phyloP scores from a whole-genome alignment of 1,140 invertebrate genomes.

The Calycopis cecrops region DNA sequence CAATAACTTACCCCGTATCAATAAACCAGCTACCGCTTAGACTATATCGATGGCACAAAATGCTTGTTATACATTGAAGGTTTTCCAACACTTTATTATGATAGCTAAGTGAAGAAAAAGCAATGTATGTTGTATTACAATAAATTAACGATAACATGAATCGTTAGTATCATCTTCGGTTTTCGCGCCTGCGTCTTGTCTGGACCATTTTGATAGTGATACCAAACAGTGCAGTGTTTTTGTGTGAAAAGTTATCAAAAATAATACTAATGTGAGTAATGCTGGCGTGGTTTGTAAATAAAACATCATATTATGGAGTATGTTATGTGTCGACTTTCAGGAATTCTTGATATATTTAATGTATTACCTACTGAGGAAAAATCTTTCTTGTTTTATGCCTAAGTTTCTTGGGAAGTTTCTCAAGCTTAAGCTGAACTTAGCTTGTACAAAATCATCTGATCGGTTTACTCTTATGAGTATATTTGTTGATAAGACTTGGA shows the following conservation, averaged over 20 bases:
- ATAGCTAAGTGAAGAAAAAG: slow-evolving; percentile 15
- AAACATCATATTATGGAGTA: no score
- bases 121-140: slow-evolving; percentile 27
- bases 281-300: no score
- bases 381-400: no score
- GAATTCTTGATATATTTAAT: no score
- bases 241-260: slow-evolving; percentile 36
- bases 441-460: no score
- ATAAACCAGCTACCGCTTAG: slow-evolving; percentile 5
- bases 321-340: no score
- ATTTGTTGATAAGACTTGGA: no score
- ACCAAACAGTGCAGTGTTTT: slow-evolving; percentile 54
- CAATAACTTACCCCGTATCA: slow-evolving; percentile 47
- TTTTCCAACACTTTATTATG: not conserved
- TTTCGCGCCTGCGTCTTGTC: slow-evolving; percentile 54
- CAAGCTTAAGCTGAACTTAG: no score
- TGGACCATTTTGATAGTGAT: slow-evolving; percentile 60
- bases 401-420: no score
- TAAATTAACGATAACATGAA: not conserved
- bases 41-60: not conserved
- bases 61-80: slow-evolving; percentile 28
- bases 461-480: no score
- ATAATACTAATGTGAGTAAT: slow-evolving; percentile 49
- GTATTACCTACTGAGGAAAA: no score
- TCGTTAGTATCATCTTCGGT: not conserved